These are phyloP conservation scores for Dascyllus trimaculatus DNA, from an alignment of 2,113 vertebrate genomes.

Conservation along the genomic window DNA sequence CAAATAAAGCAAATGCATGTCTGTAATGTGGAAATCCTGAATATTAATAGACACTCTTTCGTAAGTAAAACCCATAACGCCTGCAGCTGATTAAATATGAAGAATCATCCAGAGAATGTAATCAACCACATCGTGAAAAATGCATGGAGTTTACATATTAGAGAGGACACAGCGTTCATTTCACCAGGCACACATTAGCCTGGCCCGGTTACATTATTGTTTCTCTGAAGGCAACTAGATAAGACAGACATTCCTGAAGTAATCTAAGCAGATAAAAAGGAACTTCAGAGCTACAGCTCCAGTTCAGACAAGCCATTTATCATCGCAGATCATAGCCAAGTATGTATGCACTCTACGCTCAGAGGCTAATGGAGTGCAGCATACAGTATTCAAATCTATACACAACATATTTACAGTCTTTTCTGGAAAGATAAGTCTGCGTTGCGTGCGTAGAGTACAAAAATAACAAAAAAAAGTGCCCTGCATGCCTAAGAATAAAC, in stretches of 20 bases:
- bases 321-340: conserved; percentile 6
- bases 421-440: conserved; percentile 19
- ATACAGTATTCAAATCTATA: conserved; percentile 43
- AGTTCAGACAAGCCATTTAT: conserved; percentile 41
- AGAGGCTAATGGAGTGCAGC: conserved; percentile 42
- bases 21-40: conserved; percentile 20
- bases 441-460: conserved; percentile 24
- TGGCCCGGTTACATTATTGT: conserved; percentile 6
- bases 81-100: conserved; percentile 75
- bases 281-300: conserved; percentile 14
- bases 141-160: conserved; percentile 59
- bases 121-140: conserved; percentile 72
- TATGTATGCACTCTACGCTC: conserved; percentile 5
- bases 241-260: conserved; percentile 54
- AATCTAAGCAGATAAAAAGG: conserved; percentile 50
- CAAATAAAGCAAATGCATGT: conserved; percentile 19
- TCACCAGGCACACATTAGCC: conserved; percentile 31
- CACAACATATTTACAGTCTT: conserved; percentile 35
- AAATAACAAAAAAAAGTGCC: conserved; percentile 18
- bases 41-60: conserved; percentile 53
- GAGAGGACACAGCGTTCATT: conserved; percentile 22
- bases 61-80: conserved; percentile 47
- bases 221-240: conserved; percentile 13
- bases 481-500: conserved; percentile 51
- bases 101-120: conserved; percentile 59